Percentiles rank a stretch among this genome's conserved stretches.
phyloP scores from a whole-genome alignment of 1,140 invertebrate genomes.

The Heterodera schachtii region DNA sequence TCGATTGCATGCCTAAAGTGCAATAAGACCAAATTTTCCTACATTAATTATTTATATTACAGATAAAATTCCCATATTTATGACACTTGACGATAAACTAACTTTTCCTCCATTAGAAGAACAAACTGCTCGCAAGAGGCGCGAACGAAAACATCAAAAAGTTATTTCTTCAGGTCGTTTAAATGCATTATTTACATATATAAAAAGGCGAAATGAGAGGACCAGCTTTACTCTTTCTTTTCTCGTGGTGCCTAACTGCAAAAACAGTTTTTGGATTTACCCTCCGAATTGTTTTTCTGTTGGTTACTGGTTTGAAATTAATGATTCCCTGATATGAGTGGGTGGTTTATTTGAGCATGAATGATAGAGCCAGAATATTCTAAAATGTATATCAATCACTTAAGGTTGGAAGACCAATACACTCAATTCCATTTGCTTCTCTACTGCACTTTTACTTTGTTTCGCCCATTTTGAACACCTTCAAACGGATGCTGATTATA shows the following conservation, averaged over 20 bases:
- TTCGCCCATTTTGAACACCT: conserved; percentile 14
- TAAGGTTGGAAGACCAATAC: not conserved
- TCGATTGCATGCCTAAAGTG: not conserved
- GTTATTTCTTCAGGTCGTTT: conserved; percentile 3
- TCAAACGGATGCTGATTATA: not conserved
- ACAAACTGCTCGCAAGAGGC: too few species aligned
- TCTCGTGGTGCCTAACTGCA: too few species aligned
- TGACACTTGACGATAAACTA: too few species aligned
- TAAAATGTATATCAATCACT: not conserved
- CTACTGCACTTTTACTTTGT: conserved; percentile 4
- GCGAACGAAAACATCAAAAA: not conserved
- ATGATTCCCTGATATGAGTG: too few species aligned
- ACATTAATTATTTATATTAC: too few species aligned
- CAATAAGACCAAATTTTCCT: not conserved
- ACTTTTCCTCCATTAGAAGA: too few species aligned
- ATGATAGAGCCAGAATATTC: not conserved
- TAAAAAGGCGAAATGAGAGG: too few species aligned
- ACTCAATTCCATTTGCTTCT: not conserved
- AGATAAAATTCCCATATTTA: too few species aligned
- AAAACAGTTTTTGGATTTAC: not conserved
- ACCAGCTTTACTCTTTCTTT: too few species aligned
- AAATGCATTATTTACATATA: not conserved
- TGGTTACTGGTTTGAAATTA: too few species aligned
- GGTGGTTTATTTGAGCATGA: too few species aligned
- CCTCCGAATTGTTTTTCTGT: too few species aligned